Base-by-base conservation (phyloP, 2,888 invertebrate genomes). In the Melanostoma mellinum region DNA sequence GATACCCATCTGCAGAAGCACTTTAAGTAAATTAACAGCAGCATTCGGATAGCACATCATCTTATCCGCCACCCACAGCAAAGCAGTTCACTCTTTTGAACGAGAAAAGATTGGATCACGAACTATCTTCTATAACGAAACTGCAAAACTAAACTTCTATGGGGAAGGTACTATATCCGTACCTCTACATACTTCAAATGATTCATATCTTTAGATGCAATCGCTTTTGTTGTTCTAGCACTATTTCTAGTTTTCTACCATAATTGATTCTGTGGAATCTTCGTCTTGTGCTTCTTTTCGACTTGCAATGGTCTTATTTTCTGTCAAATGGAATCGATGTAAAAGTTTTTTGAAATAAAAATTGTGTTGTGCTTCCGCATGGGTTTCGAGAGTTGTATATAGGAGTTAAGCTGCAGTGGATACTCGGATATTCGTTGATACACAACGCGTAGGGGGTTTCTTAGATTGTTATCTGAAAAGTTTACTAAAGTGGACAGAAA, bases 281-380 rank as follows among this genome's bases (percentile, higher is more conserved):
- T 20, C 20, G 20, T 20, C 20, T 20, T 20, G 32, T 42, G 8
- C 40, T 40, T 67, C n/a, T 60, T 53, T 67, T 46, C 58, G 61
- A 46, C 61, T 53, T 58, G 65, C 38, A 44, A 38, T 30, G 67
- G 76, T 71, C 71, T 58, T 52, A 72, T 48, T 72, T 82, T 65
- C 61, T 73, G 68, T 74, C 73, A 82, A 77, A 82, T 77, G 72
- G 68, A 73, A 82, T 82, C 82, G 77, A 82, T 68, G 69, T 52
- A 61, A 73, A 72, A 82, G 46, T 73, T 82, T 20, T 63, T 77
- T 58, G 40, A 68, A 82, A 76, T 68, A 72, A 73, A 82, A 82
- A 58, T 72, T 72, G 63, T 58, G 40, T 53, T 53, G 36, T 8
- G 32, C 35, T 40, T 73, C 36, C 50, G 50, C 56, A 9, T 33